phyloP scores from a whole-genome alignment of 2,113 vertebrate genomes.

The Alaudala cheleensis region DNA sequence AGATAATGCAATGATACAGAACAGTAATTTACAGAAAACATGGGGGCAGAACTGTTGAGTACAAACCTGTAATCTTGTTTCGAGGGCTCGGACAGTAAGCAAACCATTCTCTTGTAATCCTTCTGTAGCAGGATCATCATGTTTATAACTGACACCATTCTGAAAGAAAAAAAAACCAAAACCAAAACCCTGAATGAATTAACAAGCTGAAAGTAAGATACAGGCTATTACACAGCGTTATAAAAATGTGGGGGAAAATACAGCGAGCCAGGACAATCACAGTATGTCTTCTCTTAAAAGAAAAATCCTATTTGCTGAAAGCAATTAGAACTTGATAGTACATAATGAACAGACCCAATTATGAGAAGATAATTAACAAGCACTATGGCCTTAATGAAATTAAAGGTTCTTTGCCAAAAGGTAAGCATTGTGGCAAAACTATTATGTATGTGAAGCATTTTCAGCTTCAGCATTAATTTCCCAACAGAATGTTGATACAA shows the following conservation, averaged over 20 bases:
- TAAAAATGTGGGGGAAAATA: neutral
- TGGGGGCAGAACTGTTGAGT: neutral
- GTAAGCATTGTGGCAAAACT: neutral
- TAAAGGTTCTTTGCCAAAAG: neutral
- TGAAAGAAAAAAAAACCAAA: neutral
- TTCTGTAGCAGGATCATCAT: constrained; percentile 26
- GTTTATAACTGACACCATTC: constrained; percentile 19
- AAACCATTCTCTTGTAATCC: constrained; percentile 72
- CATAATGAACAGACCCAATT: neutral
- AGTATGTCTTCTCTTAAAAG: neutral
- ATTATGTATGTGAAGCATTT: neutral
- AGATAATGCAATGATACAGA: neutral
- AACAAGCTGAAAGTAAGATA: neutral
- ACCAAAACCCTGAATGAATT: neutral
- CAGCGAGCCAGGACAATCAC: neutral
- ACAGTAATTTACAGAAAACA: neutral
- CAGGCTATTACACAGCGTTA: neutral
- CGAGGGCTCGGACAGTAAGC: constrained; percentile 81
- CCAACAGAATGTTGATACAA: neutral
- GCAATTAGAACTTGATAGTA: neutral
- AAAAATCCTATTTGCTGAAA: neutral
- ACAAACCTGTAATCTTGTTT: constrained; percentile 87
- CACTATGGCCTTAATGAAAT: neutral
- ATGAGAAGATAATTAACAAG: neutral
- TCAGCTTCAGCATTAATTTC: neutral